These are phyloP conservation scores for Gastrophysa polygoni DNA, from an alignment of 2,888 invertebrate species.

Conservation along the genomic window DNA sequence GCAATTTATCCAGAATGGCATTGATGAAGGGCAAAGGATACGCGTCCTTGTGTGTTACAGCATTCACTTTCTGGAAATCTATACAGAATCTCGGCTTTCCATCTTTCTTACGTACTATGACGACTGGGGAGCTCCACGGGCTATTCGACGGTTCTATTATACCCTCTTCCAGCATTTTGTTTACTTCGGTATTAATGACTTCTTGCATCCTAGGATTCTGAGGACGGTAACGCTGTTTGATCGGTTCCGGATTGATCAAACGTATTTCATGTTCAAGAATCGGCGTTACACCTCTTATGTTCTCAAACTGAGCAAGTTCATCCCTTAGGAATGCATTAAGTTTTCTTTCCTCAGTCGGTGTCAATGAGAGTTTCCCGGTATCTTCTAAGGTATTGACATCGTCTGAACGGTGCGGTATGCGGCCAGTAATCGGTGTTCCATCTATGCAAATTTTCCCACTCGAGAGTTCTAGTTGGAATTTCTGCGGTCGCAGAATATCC, in stretches of 20 bases:
- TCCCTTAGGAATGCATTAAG: background rate
- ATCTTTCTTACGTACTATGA: constrained; percentile 27
- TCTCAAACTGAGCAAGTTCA: background rate
- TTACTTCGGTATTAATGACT: constrained; percentile 25
- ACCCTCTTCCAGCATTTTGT: constrained; percentile 20
- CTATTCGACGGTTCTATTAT: constrained; percentile 30
- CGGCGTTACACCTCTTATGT: constrained; percentile 13
- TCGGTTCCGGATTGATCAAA: constrained; percentile 9
- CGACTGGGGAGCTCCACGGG: constrained; percentile 31
- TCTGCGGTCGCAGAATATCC: background rate
- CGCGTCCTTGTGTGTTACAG: constrained; percentile 30
- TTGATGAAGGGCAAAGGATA: constrained; percentile 43
- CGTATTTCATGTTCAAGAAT: constrained; percentile 15
- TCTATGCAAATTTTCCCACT: too few species aligned
- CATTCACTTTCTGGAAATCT: constrained; percentile 30
- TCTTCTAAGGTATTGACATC: background rate
- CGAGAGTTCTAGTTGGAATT: background rate
- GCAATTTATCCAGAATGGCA: constrained; percentile 39
- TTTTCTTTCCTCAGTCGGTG: background rate
- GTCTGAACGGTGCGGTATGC: background rate
- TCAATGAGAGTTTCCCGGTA: background rate
- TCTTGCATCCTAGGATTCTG: constrained; percentile 21
- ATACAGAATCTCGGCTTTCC: constrained; percentile 31
- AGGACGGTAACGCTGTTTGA: constrained; percentile 21
- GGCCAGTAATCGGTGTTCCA: too few species aligned